Evolutionary conservation across 2,888 invertebrate genomes (phyloP).

Genomic region (Thymelicus acteon): DNA sequence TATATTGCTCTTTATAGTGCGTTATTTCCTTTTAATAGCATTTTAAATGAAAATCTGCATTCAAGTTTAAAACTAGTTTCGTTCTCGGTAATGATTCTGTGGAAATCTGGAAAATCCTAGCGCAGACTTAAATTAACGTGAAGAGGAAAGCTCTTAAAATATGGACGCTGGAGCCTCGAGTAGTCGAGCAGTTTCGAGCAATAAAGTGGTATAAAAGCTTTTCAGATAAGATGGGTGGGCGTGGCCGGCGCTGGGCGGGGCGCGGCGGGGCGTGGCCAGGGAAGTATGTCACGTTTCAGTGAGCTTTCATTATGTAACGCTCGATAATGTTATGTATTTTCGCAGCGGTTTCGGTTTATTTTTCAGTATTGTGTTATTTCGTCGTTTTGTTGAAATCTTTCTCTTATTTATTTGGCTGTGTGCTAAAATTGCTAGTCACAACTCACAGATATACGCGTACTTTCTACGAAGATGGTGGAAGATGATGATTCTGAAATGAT

Average conservation of each 20-base stretch:
- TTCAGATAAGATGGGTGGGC: constrained; percentile 43
- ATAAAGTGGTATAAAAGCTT: constrained; percentile 43
- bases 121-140: constrained; percentile 34
- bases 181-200: constrained; percentile 33
- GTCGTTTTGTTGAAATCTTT: constrained; percentile 5
- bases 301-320: constrained; percentile 24
- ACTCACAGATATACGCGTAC: no score
- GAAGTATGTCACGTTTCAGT: constrained; percentile 64
- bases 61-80: constrained; percentile 28
- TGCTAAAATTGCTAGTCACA: no score
- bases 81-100: constrained; percentile 22
- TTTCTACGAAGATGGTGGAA: no score
- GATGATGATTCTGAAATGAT: no score
- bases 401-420: not conserved
- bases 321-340: constrained; percentile 20
- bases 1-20: not conserved
- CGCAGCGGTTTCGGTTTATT: constrained; percentile 7
- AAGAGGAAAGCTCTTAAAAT: constrained; percentile 35
- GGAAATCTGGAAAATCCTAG: constrained; percentile 29
- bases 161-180: constrained; percentile 31
- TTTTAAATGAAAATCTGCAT: constrained; percentile 21
- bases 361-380: constrained; percentile 6
- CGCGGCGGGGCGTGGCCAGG: constrained; percentile 54
- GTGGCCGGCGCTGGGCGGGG: constrained; percentile 53
- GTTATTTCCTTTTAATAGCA: not conserved